Evolutionary conservation across 2,888 invertebrate genomes (phyloP).

Genomic region (Cheilosia impressa): DNA sequence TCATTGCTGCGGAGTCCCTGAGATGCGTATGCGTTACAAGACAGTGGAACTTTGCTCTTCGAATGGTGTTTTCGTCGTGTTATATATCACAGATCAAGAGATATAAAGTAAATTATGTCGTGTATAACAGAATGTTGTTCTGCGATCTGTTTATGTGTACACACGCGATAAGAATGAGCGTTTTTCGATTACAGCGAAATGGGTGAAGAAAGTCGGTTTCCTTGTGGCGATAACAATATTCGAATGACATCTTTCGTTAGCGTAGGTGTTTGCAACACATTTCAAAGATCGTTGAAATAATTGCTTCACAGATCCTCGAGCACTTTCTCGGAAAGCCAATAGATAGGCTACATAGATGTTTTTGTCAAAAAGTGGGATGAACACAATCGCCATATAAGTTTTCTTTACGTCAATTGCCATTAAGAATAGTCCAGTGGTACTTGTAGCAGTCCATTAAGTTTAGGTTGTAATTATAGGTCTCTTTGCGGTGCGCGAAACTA

Average conservation of each 20-base stretch:
- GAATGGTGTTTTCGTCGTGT: not conserved
- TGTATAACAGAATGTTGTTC: not conserved
- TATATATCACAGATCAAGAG: slow-evolving; percentile 35
- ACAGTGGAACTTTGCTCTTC: slow-evolving; percentile 9
- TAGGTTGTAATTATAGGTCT: slow-evolving; percentile 26
- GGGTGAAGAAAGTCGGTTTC: not conserved
- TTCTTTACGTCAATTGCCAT: not conserved
- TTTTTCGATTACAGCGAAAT: slow-evolving; percentile 6
- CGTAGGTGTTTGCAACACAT: not conserved
- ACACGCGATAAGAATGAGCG: slow-evolving; percentile 12
- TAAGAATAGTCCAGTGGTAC: slow-evolving; percentile 25
- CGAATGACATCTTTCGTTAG: not conserved
- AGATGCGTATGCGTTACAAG: not conserved
- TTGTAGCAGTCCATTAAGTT: slow-evolving; percentile 30
- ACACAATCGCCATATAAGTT: too few species aligned
- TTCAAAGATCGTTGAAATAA: not conserved
- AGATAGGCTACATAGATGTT: too few species aligned
- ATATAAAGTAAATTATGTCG: slow-evolving; percentile 36
- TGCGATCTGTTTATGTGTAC: not conserved
- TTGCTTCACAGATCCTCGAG: not conserved
- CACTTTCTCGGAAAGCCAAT: too few species aligned
- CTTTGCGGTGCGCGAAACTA: slow-evolving; percentile 31
- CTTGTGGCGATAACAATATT: not conserved
- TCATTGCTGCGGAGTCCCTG: slow-evolving; percentile 19
- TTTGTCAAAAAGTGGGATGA: too few species aligned